phyloP scores from a whole-genome alignment of 2,113 vertebrate species.

The Phyllostomus hastatus region DNA sequence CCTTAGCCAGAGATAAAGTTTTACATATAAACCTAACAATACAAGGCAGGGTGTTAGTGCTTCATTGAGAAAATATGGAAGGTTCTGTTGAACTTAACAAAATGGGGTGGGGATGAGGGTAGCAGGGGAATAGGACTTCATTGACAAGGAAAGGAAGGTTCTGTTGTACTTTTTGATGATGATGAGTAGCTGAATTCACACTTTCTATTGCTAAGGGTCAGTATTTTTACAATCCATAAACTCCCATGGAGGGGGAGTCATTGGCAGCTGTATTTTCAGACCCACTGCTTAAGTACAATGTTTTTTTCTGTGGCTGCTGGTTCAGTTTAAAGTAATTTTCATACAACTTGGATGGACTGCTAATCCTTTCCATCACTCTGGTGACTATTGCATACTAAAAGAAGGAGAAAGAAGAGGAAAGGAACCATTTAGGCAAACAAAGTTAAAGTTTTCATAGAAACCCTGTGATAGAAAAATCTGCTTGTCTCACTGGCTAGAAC shows the following conservation, averaged over 20 bases:
- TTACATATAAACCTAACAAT: not conserved
- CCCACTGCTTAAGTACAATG: not conserved
- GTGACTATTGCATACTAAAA: not conserved
- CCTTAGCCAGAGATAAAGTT: not conserved
- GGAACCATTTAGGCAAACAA: not conserved
- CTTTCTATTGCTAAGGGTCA: not conserved
- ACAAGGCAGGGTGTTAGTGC: not conserved
- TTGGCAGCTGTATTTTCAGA: not conserved
- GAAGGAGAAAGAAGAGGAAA: not conserved
- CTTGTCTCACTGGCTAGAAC: not conserved
- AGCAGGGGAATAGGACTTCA: not conserved
- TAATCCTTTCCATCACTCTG: not conserved
- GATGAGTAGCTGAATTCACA: not conserved
- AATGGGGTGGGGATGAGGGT: not conserved
- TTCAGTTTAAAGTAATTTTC: constrained; percentile 21
- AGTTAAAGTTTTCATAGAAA: constrained; percentile 3
- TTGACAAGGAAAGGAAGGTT: not conserved
- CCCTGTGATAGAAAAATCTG: not conserved
- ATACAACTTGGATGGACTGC: not conserved
- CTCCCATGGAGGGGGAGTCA: not conserved
- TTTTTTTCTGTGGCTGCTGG: not conserved
- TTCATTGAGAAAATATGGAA: not conserved
- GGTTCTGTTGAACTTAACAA: not conserved
- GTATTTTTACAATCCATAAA: not conserved
- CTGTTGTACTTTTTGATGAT: not conserved